phyloP scores from a whole-genome alignment of 2,113 vertebrate genomes.

The Oxygymnocypris stewartii region DNA sequence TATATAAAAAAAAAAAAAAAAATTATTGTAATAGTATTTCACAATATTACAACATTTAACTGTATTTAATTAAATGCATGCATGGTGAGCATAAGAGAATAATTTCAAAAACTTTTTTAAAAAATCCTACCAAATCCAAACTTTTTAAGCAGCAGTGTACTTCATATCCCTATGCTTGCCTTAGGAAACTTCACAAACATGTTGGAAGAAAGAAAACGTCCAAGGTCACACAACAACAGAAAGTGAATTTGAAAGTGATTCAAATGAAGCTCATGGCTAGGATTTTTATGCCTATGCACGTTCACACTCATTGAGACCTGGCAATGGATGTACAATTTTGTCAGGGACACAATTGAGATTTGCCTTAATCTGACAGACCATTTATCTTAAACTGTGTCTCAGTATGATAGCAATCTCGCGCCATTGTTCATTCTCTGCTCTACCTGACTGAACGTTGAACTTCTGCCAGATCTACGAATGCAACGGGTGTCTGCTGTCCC shows the following conservation, averaged over 20 bases:
- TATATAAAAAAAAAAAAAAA: too few relatives aligned
- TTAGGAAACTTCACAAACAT: background rate
- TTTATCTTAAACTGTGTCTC: slow-evolving; percentile 25
- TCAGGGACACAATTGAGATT: slow-evolving; percentile 33
- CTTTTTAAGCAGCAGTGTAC: too few relatives aligned
- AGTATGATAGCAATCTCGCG: slow-evolving; percentile 24
- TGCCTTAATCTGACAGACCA: slow-evolving; percentile 32
- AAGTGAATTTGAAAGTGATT: background rate
- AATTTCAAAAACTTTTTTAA: background rate
- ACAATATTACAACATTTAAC: background rate
- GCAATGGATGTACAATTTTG: slow-evolving; percentile 13
- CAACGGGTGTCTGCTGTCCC: background rate
- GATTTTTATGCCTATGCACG: background rate
- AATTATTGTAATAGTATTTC: background rate
- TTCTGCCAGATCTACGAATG: slow-evolving; percentile 7
- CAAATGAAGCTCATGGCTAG: background rate
- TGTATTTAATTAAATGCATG: background rate
- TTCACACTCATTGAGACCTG: background rate
- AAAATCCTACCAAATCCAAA: too few relatives aligned
- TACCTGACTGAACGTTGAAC: slow-evolving; percentile 17
- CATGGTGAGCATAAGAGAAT: background rate
- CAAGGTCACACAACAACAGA: background rate
- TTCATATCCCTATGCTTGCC: background rate
- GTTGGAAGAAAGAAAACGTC: background rate
- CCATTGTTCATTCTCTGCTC: slow-evolving; percentile 11